A percentile compares a stretch with the other conserved stretches of the same genome.
Evolutionary conservation across 2,888 invertebrate genomes (phyloP).

Genomic region (Mimumesa dahlbomi): DNA sequence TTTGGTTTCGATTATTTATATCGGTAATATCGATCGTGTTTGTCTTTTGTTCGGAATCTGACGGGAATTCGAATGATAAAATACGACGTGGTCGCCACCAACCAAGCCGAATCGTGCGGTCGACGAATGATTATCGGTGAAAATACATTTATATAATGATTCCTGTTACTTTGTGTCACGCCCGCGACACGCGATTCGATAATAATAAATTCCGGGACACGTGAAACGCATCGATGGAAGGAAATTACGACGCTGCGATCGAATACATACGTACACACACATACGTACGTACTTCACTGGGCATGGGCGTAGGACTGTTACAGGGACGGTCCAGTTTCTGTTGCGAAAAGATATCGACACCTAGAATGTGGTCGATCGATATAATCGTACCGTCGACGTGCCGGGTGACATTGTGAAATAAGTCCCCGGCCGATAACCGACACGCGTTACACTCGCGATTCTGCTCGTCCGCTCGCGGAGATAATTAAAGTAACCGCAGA

Average conservation of each 20-base stretch:
- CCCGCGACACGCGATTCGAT: slow-evolving; percentile 37
- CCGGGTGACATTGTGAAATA: slow-evolving; percentile 47
- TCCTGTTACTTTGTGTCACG: slow-evolving; percentile 29
- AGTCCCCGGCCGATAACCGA: slow-evolving; percentile 22
- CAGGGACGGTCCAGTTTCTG: slow-evolving; percentile 9
- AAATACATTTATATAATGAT: slow-evolving; percentile 19
- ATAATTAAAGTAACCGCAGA: slow-evolving; percentile 37
- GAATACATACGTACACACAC: too few relatives aligned
- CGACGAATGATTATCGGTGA: slow-evolving; percentile 1
- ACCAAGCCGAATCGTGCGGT: too few relatives aligned
- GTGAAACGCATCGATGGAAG: slow-evolving; percentile 29
- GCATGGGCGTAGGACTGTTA: neutral
- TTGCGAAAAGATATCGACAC: slow-evolving; percentile 50
- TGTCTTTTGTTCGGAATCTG: too few relatives aligned
- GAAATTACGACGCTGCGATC: slow-evolving; percentile 37
- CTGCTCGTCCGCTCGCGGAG: slow-evolving; percentile 28
- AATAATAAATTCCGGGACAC: slow-evolving; percentile 29
- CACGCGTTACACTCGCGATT: slow-evolving; percentile 31
- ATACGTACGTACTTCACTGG: too few relatives aligned
- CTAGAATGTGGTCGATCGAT: slow-evolving; percentile 50
- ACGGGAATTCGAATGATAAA: too few relatives aligned
- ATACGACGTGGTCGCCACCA: too few relatives aligned
- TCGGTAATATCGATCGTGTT: too few relatives aligned
- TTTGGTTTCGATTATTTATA: neutral
- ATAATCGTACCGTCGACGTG: slow-evolving; percentile 35